Percentiles rank a stretch among this genome's conserved stretches.
Conservation (phyloP, 53 echinoderm and acorn worm species). For the Patiria pectinifera region DNA sequence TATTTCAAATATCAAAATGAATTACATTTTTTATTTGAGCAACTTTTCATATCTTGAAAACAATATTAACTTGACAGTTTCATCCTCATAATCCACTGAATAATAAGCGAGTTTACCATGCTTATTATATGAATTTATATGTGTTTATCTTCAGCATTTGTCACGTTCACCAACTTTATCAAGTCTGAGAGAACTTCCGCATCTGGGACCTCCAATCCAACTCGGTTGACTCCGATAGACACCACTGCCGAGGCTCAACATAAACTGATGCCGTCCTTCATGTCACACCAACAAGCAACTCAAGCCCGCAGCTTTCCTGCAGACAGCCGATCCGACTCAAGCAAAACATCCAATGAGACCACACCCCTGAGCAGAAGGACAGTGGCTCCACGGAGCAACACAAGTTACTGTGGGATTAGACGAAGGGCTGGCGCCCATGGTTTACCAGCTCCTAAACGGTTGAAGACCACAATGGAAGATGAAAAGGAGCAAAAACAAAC, state of each 20-base stretch:
- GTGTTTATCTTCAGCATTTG: constrained; percentile 54
- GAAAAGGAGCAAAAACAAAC: not conserved
- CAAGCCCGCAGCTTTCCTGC: not conserved
- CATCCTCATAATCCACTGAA: not conserved
- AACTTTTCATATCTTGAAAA: no score
- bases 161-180: constrained; percentile 64
- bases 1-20: no score
- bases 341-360: not conserved
- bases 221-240: constrained; percentile 12
- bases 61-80: not conserved
- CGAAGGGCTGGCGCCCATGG: constrained; percentile 5
- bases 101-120: not conserved
- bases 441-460: constrained; percentile 53
- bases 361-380: constrained; percentile 56
- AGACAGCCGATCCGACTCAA: not conserved
- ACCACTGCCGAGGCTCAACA: not conserved
- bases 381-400: constrained; percentile 25
- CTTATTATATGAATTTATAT: not conserved
- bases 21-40: no score
- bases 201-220: not conserved
- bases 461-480: constrained; percentile 37
- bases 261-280: not conserved
- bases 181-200: constrained; percentile 46
- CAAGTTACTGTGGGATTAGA: constrained; percentile 23
- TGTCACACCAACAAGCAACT: constrained; percentile 14